Conservation (phyloP, 2,113 vertebrate genomes). For the Tychaedon coryphoeus region DNA sequence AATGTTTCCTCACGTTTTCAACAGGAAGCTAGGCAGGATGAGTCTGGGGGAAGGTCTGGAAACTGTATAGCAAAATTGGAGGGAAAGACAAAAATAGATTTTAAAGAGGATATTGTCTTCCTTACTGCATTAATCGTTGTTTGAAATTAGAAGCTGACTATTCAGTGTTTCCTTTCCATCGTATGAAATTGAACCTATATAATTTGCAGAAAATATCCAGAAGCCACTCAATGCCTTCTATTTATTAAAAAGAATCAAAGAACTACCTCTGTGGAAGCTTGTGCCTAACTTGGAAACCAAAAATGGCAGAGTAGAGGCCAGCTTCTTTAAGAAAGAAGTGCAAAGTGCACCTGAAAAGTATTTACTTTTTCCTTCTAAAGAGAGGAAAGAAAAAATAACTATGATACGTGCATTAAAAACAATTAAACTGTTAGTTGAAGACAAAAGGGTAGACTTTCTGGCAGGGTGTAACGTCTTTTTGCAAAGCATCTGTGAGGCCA, state of each 20-base stretch:
- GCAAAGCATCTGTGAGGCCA: neutral
- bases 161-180: constrained; percentile 20
- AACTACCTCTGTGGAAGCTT: neutral
- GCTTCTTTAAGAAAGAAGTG: neutral
- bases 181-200: neutral
- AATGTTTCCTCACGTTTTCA: constrained; percentile 22
- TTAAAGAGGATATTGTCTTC: constrained; percentile 60
- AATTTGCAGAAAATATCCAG: constrained; percentile 23
- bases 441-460: neutral
- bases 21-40: constrained; percentile 55
- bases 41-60: constrained; percentile 49
- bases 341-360: neutral
- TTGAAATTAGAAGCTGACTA: constrained; percentile 27
- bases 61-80: constrained; percentile 31
- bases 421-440: neutral
- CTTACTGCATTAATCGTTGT: constrained; percentile 30
- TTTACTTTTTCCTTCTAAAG: neutral
- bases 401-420: neutral
- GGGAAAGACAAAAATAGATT: constrained; percentile 60
- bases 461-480: neutral
- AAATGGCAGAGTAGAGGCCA: neutral
- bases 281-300: neutral
- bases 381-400: neutral
- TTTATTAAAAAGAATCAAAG: constrained; percentile 1
- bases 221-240: neutral